These are phyloP conservation scores for Pristionchus maxplancki DNA, from an alignment of 2,888 invertebrate species.

Conservation along the genomic window DNA sequence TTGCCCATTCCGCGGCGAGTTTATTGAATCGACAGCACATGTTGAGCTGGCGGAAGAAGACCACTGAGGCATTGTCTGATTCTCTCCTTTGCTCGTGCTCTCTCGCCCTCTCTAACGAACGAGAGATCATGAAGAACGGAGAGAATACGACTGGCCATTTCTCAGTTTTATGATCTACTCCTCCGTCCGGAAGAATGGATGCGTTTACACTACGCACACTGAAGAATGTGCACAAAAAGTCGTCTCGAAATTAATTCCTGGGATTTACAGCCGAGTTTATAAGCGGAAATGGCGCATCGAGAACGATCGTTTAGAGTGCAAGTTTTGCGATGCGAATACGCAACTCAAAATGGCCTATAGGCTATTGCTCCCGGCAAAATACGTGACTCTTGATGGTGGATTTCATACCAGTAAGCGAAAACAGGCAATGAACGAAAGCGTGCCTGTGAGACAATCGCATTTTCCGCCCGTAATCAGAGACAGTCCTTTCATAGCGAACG, in stretches of 20 bases:
- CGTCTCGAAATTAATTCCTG: background rate
- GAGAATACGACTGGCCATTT: background rate
- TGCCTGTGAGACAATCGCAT: background rate
- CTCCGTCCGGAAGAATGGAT: background rate
- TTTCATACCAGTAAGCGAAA: too few relatives aligned
- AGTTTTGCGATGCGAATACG: background rate
- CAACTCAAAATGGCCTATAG: too few relatives aligned
- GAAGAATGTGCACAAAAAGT: background rate
- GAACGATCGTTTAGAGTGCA: background rate
- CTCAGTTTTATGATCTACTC: constrained; percentile 6
- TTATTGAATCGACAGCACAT: constrained; percentile 43
- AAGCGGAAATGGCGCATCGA: background rate
- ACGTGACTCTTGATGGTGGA: too few relatives aligned
- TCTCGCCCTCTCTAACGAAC: background rate
- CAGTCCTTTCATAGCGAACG: background rate
- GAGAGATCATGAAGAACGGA: background rate
- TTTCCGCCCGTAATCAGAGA: background rate
- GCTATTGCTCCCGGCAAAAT: too few relatives aligned
- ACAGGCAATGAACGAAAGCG: too few relatives aligned
- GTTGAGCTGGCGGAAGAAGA: background rate
- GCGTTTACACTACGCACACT: background rate
- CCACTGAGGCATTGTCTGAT: background rate
- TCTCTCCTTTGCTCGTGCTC: background rate
- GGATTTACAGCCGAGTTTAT: background rate
- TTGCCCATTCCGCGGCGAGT: background rate